These are phyloP conservation scores for Smutsia temminckii DNA, from an alignment of 2,797 vertebrate genomes.

Conservation along the genomic window DNA sequence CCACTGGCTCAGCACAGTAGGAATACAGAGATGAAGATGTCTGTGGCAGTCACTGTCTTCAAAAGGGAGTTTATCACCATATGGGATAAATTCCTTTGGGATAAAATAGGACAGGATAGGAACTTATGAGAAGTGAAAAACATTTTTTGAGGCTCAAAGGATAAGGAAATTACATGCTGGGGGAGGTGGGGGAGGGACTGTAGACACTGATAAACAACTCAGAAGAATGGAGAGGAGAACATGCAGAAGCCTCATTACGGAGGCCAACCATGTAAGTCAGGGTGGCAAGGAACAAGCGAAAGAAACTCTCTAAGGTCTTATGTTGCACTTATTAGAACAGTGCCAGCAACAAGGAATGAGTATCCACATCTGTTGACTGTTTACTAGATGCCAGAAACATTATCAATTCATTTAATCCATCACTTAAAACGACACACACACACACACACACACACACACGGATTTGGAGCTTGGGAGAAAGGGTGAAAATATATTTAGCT, in stretches of 20 bases:
- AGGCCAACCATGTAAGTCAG: not conserved
- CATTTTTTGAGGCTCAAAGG: constrained; percentile 19
- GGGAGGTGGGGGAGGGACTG: not conserved
- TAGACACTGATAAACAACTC: not conserved
- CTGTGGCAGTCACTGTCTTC: not conserved
- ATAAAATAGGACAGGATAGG: not conserved
- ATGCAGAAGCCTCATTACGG: not conserved
- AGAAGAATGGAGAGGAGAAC: not conserved
- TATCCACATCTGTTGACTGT: not conserved
- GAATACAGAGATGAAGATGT: not conserved
- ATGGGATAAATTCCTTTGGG: not conserved
- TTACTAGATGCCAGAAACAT: not conserved
- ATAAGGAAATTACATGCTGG: not conserved
- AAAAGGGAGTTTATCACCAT: not conserved
- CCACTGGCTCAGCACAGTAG: not conserved
- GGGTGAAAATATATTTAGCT: not conserved
- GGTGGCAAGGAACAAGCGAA: not conserved
- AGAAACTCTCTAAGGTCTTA: not conserved
- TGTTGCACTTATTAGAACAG: not conserved
- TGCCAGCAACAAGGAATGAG: not conserved
- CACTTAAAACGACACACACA: not conserved
- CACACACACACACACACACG: not conserved
- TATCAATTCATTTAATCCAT: not conserved
- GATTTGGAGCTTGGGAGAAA: not conserved
- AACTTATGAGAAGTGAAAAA: not conserved